phyloP scores from a whole-genome alignment of 2,888 invertebrate species.

The Rhyacophila evoluta region DNA sequence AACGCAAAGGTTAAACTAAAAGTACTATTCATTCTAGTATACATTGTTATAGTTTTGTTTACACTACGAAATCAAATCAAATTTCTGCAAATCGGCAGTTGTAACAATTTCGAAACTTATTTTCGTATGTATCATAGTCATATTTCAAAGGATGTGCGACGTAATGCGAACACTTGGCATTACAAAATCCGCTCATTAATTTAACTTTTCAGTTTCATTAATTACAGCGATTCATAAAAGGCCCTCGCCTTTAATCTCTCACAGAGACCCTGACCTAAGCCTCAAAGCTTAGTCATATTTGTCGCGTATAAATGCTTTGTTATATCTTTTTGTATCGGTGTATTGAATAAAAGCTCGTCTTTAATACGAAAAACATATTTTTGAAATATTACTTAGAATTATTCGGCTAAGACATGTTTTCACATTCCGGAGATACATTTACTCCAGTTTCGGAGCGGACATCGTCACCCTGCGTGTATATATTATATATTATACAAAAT shows the following conservation, averaged over 20 bases:
- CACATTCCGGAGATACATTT: too few relatives aligned
- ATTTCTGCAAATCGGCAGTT: not conserved
- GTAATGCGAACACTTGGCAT: slow-evolving; percentile 1
- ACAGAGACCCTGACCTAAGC: not conserved
- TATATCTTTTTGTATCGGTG: not conserved
- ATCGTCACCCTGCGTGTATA: too few relatives aligned
- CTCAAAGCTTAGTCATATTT: not conserved
- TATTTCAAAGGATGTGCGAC: not conserved
- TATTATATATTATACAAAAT: too few relatives aligned
- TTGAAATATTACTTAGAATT: too few relatives aligned
- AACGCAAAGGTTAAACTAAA: too few relatives aligned
- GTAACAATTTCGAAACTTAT: not conserved
- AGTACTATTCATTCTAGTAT: too few relatives aligned
- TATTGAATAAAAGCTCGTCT: not conserved
- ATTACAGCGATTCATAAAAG: slow-evolving; percentile 18
- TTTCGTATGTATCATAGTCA: not conserved
- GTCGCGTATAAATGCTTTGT: not conserved
- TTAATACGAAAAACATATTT: too few relatives aligned
- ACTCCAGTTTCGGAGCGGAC: too few relatives aligned
- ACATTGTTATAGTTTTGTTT: too few relatives aligned
- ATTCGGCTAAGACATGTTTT: too few relatives aligned
- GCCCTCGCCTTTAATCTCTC: not conserved
- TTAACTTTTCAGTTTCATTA: slow-evolving; percentile 3
- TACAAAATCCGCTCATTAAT: slow-evolving; percentile 7
- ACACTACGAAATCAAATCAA: not conserved